phyloP scores from a whole-genome alignment of 2,888 invertebrate genomes.

The Alentia gelatinosa region DNA sequence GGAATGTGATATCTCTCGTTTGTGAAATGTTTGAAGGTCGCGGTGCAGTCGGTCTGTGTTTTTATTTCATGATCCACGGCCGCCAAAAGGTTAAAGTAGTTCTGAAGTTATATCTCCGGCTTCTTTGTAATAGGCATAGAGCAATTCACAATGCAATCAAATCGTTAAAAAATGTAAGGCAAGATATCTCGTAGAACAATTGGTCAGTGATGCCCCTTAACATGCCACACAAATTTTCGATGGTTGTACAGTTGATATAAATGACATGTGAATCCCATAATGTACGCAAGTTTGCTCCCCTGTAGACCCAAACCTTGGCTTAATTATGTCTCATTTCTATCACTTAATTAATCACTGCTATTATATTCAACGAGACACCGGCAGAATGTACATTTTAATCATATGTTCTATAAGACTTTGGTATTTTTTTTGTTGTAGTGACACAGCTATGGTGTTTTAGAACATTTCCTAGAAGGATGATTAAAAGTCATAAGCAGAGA shows the following conservation, averaged over 20 bases:
- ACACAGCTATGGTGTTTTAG: not conserved
- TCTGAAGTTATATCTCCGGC: not conserved
- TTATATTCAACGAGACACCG: no score
- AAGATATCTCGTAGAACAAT: slow-evolving; percentile 22
- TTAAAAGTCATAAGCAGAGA: no score
- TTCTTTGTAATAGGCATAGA: not conserved
- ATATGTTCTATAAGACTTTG: no score
- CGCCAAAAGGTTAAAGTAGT: not conserved
- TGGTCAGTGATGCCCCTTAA: not conserved
- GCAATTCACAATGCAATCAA: slow-evolving; percentile 10
- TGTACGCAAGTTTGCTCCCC: not conserved
- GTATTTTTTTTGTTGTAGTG: not conserved
- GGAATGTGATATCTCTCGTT: slow-evolving; percentile 5
- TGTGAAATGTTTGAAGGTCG: not conserved
- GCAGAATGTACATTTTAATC: no score
- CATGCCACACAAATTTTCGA: not conserved
- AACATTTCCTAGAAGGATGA: not conserved
- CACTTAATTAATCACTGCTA: no score
- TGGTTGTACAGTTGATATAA: not conserved
- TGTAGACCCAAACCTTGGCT: no score
- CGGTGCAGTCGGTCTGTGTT: not conserved
- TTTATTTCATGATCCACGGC: not conserved
- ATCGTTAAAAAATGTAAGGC: not conserved
- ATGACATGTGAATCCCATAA: not conserved
- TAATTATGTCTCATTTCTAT: no score